Evolutionary conservation across 2,888 invertebrate species (phyloP), one percentile per base, ranked within the genome.

Genomic region (Pteria penguin): DNA sequence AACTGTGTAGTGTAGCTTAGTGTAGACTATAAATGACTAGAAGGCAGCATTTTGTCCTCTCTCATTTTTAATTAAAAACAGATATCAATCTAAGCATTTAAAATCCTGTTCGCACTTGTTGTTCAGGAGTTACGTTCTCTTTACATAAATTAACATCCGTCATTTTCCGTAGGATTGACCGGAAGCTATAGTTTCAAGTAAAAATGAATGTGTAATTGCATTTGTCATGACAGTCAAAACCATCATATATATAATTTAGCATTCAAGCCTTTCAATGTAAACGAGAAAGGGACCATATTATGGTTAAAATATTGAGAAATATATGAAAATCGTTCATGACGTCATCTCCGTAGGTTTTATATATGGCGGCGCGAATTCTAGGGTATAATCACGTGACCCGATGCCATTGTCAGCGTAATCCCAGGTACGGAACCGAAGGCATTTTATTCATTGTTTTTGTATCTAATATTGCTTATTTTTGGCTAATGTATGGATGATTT

Each of bases 341-440:
- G 85, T 85, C 84, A 84, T 78, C 71, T 76, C 79, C 82, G 81
- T 76, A 83, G 75, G 82, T 79, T 83, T 84, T 87, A 83, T 85
- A 84, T 84, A 86, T 85, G 86, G 84, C 86, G 85, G 88, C 87
- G 86, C 85, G 85, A 88, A 87, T 83, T 85, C 86, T 85, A 81
- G 72, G n/a, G 82, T 73, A 75, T 81, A 74, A 83, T 89, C 89
- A 89, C 89, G 88, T 89, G 89, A 89, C 86, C 86, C 83, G 81
- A 85, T 83, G 85, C 86, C 84, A 84, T 86, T 86, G 83, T 84
- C 85, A 87, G 86, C 84, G 83, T 84, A 87, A 81, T 84, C 81
- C 82, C 85, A 87, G 86, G 88, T 86, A 85, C 72, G 45, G 66
- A 68, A 68, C 27, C 32, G 55, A 68, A 26, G 33, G 57, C n/a